Percentiles rank a stretch among this genome's conserved stretches.
Evolutionary conservation across 1,140 invertebrate species (phyloP).

Genomic region (Stratiolaelaps scimitus): DNA sequence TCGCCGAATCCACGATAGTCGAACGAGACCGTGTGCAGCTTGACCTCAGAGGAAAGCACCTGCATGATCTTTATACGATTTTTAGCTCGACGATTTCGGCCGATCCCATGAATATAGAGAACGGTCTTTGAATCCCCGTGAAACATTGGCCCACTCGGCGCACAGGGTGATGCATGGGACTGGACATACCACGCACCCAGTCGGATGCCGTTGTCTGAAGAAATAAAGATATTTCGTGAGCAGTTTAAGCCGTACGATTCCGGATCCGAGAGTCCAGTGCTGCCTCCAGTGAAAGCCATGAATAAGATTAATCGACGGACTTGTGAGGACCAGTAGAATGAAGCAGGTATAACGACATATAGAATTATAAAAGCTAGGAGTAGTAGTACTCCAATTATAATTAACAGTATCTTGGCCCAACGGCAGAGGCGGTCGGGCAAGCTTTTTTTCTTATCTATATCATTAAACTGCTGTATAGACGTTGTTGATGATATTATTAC

Average conservation of each 20-base stretch:
- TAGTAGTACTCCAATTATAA: too few species aligned
- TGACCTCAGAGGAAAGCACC: neutral
- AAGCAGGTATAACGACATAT: neutral
- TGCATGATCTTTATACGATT: constrained; percentile 28
- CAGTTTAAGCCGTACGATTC: constrained; percentile 32
- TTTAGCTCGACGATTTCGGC: constrained; percentile 12
- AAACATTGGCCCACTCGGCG: constrained; percentile 1
- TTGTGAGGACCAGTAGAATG: neutral
- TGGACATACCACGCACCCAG: constrained; percentile 32
- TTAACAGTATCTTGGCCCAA: too few species aligned
- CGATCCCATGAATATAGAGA: constrained; percentile 31
- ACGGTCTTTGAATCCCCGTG: constrained; percentile 18
- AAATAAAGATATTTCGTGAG: constrained; percentile 28
- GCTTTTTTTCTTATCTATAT: too few species aligned
- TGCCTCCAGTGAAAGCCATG: neutral
- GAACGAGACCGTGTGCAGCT: constrained; percentile 28
- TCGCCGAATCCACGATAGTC: constrained; percentile 32
- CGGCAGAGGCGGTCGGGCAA: too few species aligned
- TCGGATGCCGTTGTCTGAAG: neutral
- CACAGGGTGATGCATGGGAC: neutral
- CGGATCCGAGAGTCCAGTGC: constrained; percentile 30
- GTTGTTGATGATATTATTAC: too few species aligned
- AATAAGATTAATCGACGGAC: neutral
- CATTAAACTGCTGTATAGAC: too few species aligned
- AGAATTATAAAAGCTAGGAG: too few species aligned